These are phyloP conservation scores for Cosmopolites sordidus DNA, from an alignment of 2,888 invertebrate genomes.

Conservation along the genomic window DNA sequence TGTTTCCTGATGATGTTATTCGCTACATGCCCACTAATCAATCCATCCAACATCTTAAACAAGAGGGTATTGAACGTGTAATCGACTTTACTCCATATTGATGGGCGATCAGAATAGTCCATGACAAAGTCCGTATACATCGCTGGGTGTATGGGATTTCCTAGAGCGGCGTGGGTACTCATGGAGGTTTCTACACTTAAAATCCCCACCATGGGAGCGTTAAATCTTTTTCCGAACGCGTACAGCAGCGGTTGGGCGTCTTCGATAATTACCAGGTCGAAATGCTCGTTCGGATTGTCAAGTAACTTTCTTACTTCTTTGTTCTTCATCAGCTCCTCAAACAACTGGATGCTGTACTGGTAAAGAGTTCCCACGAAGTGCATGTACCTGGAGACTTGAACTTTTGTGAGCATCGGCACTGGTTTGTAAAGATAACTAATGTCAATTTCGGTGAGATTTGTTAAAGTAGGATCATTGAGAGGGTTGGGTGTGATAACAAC, in stretches of 20 bases:
- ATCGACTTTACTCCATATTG: constrained; percentile 41
- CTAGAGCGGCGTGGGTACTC: constrained; percentile 31
- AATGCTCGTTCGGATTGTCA: constrained; percentile 4
- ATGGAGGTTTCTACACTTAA: constrained; percentile 29
- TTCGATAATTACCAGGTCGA: constrained; percentile 25
- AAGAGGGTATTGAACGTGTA: constrained; percentile 33
- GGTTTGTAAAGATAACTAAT: constrained; percentile 22
- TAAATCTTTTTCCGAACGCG: constrained; percentile 4
- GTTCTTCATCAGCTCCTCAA: not conserved
- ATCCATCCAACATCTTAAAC: constrained; percentile 29
- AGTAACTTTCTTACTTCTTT: not conserved
- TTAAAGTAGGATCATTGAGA: constrained; percentile 33
- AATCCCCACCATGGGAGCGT: constrained; percentile 17
- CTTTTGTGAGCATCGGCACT: not conserved
- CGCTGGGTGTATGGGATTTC: constrained; percentile 32
- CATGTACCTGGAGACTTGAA: not conserved
- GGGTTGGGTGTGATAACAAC: constrained; percentile 39
- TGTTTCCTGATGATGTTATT: constrained; percentile 36
- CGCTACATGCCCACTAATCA: constrained; percentile 28
- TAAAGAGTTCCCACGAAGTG: not conserved
- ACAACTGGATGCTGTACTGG: not conserved
- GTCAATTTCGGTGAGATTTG: constrained; percentile 40
- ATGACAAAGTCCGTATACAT: constrained; percentile 34
- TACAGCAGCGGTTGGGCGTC: constrained; percentile 3
- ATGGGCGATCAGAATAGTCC: constrained; percentile 35